A percentile compares a stretch with the other conserved stretches of the same genome.
These are phyloP conservation scores for Tenebrio molitor DNA, from an alignment of 1,140 invertebrate genomes.

Conservation along the genomic window DNA sequence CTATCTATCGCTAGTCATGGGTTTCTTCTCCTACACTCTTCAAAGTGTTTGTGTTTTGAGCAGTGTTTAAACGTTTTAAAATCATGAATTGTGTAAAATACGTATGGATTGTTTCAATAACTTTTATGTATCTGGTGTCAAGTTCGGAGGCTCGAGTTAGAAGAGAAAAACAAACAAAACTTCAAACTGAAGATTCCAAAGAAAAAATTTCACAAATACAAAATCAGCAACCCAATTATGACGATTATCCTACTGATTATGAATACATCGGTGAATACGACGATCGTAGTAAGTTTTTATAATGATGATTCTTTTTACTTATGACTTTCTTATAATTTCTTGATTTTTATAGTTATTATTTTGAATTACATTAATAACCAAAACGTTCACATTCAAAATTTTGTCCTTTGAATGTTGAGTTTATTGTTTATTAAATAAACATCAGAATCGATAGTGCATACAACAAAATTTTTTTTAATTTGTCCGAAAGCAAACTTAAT, in stretches of 20 bases:
- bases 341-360: no score
- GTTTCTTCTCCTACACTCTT: background rate
- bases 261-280: constrained; percentile 56
- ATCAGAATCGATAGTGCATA: no score
- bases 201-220: constrained; percentile 47
- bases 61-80: constrained; percentile 25
- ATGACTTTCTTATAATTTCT: constrained; percentile 33
- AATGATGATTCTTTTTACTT: constrained; percentile 8
- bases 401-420: no score
- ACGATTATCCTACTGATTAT: constrained; percentile 55
- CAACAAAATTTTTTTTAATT: no score
- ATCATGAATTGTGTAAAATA: constrained; percentile 49
- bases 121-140: constrained; percentile 43
- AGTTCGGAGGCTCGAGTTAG: constrained; percentile 55
- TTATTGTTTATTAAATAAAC: constrained; percentile 25
- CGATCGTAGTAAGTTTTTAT: constrained; percentile 49
- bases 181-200: constrained; percentile 41
- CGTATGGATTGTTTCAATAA: constrained; percentile 48
- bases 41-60: constrained; percentile 12
- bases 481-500: no score
- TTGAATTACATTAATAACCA: no score
- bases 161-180: constrained; percentile 43
- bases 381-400: background rate
- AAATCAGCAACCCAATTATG: constrained; percentile 59
- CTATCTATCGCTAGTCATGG: constrained; percentile 3